A percentile compares a stretch with the other conserved stretches of the same genome.
phyloP scores from a whole-genome alignment of 2,113 vertebrate species.

The Danio rerio region DNA sequence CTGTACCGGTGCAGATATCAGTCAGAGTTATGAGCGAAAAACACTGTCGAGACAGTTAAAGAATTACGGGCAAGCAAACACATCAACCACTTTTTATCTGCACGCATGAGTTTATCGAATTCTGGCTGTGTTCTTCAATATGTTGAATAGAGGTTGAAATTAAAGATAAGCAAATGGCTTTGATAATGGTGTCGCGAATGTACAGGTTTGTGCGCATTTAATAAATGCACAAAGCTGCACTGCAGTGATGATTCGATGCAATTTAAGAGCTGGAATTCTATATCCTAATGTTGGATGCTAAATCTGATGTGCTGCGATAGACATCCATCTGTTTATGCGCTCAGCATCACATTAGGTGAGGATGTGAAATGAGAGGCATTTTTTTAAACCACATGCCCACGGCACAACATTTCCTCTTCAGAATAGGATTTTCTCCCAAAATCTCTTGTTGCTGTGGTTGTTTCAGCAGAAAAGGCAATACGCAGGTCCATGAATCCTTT shows the following conservation, averaged over 20 bases:
- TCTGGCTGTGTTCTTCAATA: slow-evolving; percentile 21
- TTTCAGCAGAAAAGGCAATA: background rate
- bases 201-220: slow-evolving; percentile 17
- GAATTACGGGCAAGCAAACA: slow-evolving; percentile 32
- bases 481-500: background rate
- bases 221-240: slow-evolving; percentile 9
- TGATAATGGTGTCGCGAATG: slow-evolving; percentile 5
- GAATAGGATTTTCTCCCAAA: slow-evolving; percentile 20
- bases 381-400: slow-evolving; percentile 43
- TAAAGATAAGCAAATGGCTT: slow-evolving; percentile 26
- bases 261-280: slow-evolving; percentile 27
- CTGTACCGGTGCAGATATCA: slow-evolving; percentile 17
- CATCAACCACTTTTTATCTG: slow-evolving; percentile 29
- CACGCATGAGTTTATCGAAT: slow-evolving; percentile 23
- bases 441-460: slow-evolving; percentile 7
- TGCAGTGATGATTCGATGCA: slow-evolving; percentile 24
- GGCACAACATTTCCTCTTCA: slow-evolving; percentile 26
- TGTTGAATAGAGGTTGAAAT: slow-evolving; percentile 29
- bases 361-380: slow-evolving; percentile 35
- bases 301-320: slow-evolving; percentile 34
- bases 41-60: slow-evolving; percentile 28
- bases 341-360: slow-evolving; percentile 43
- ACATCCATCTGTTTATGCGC: slow-evolving; percentile 38
- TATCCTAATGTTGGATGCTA: slow-evolving; percentile 28
- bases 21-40: slow-evolving; percentile 39